Base-by-base conservation (phyloP, 2,888 invertebrate species). In the Octonoba sinensis region DNA sequence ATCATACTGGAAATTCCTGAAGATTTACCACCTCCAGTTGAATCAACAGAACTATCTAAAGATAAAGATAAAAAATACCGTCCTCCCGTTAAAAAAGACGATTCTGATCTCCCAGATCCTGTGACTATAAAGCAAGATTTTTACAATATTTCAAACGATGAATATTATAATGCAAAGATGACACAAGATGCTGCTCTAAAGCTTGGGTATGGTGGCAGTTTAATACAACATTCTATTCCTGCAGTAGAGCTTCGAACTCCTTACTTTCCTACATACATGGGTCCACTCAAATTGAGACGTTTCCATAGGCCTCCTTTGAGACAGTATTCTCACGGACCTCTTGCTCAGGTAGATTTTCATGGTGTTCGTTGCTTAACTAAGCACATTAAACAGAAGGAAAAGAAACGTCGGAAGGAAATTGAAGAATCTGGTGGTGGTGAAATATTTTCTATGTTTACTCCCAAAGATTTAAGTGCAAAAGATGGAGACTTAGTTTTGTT, bases 401-500 rank as follows among this genome's bases (percentile, higher is more conserved):
- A 92, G 91, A 93, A 93, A 88, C 82, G 99, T 64, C 94, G 95
- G 13, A 94, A 92, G 91, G 94, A 93, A 88, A 81, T 99, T 64
- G 92, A 95, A 86, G 96, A 97, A 0, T 97, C 96, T 0, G 99
- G 99, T 22, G 99, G 99, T 82, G 99, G 99, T 1, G 99, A 99
- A 87, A 97, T 99, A 3, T 99, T 99, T 91, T 98, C 99, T 89
- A 99, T 99, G 99, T 91, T 99, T 60, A 96, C 96, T 1, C 92
- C 96, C 0, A 96, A 96, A 86, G 98, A 99, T 90, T 90, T 99
- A 62, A 95, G 96, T 59, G 97, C 96, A 1, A 92, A 94, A 85
- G 99, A 99, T 88, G 98, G 98, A 2, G 90, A 91, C 27, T 84
- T 92, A 3, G 92, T 99, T 12, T 90, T 99, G 1, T 91, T 96